Conservation (phyloP, 2,797 vertebrate genomes). For the Philypnodon macrostomus region DNA sequence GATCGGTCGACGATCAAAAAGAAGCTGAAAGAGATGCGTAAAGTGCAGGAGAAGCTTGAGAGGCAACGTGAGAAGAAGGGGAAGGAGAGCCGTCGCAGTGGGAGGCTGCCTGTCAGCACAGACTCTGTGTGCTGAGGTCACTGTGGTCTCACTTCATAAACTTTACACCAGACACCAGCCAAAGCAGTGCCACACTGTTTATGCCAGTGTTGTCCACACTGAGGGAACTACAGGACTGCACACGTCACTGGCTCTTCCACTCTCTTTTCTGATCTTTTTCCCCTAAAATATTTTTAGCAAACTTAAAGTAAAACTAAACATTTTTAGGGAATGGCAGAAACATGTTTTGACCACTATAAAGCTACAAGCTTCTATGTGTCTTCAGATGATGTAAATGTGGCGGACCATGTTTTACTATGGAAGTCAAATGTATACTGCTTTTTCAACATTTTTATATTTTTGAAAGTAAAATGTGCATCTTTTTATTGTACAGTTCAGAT, state of each 20-base stretch:
- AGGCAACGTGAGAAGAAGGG: constrained; percentile 87
- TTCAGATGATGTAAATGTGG: constrained; percentile 48
- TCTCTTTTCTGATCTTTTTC: constrained; percentile 9
- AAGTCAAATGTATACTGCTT: constrained; percentile 66
- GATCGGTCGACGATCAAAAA: constrained; percentile 89
- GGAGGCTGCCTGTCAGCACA: constrained; percentile 71
- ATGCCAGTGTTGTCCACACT: constrained; percentile 12
- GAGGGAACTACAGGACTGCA: constrained; percentile 6
- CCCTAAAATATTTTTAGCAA: constrained; percentile 19
- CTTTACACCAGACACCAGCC: constrained; percentile 9
- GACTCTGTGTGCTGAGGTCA: constrained; percentile 84
- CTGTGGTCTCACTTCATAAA: constrained; percentile 9
- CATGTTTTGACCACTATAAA: constrained; percentile 60
- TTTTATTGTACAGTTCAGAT: constrained; percentile 77
- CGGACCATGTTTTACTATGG: constrained; percentile 44
- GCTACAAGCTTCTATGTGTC: constrained; percentile 43
- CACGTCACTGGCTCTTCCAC: neutral
- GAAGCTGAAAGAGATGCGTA: constrained; percentile 89
- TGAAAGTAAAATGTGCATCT: constrained; percentile 63
- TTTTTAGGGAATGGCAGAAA: constrained; percentile 19
- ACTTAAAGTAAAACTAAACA: constrained; percentile 28
- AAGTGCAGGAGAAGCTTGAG: constrained; percentile 88
- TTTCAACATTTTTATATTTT: constrained; percentile 68
- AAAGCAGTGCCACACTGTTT: constrained; percentile 15
- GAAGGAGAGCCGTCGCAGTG: constrained; percentile 81